These are phyloP conservation scores for Drosophila pallidifrons DNA, from an alignment of 1,140 invertebrate genomes.

Conservation along the genomic window DNA sequence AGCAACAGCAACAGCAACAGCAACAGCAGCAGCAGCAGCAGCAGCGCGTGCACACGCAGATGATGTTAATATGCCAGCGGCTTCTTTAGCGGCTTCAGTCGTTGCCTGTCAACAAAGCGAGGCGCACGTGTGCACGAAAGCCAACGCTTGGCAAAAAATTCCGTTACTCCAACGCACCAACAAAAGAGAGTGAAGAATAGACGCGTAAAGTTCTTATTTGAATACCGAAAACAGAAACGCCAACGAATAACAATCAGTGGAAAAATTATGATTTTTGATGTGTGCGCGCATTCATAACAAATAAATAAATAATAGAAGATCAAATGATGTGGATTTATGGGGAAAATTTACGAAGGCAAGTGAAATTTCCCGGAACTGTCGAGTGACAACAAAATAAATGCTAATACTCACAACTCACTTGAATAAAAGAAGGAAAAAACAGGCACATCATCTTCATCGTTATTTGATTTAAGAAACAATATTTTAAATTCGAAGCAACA, in stretches of 20 bases:
- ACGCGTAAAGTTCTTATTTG: conserved; percentile 22
- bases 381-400: conserved; percentile 24
- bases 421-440: conserved; percentile 8
- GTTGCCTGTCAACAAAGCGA: conserved; percentile 77
- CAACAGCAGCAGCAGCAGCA: not conserved
- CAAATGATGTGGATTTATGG: conserved; percentile 8
- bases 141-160: conserved; percentile 14
- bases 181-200: not conserved
- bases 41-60: conserved; percentile 26
- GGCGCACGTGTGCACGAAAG: conserved; percentile 57
- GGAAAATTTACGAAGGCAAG: conserved; percentile 4
- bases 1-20: conserved; percentile 3
- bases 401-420: conserved; percentile 3
- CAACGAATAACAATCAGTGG: not conserved
- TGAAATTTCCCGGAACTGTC: conserved; percentile 3
- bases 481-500: conserved; percentile 3
- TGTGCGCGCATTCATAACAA: conserved; percentile 25
- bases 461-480: conserved; percentile 10
- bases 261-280: conserved; percentile 10
- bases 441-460: conserved; percentile 1
- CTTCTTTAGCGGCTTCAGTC: conserved; percentile 77
- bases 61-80: conserved; percentile 67
- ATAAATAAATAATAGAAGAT: conserved; percentile 11
- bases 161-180: not conserved
- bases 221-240: not conserved